These are phyloP conservation scores for Australoheros facetus DNA, from an alignment of 2,797 vertebrate species.

Conservation along the genomic window DNA sequence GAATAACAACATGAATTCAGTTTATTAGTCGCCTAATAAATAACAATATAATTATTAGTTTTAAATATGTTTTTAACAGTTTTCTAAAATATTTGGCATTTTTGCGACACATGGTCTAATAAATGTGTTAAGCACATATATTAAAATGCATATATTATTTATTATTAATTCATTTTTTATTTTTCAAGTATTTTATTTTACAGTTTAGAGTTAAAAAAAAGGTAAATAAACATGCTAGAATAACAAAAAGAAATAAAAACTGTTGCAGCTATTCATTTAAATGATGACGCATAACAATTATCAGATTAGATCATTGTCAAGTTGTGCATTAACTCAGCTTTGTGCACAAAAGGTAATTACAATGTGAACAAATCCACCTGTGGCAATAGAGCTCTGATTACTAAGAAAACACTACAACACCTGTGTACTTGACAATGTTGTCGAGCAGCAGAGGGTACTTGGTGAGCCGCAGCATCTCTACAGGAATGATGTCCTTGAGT, in stretches of 20 bases:
- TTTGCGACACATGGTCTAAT: neutral
- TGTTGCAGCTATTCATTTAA: neutral
- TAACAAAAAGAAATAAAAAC: neutral
- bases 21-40: too few relatives aligned
- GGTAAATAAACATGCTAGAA: neutral
- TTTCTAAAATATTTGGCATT: neutral
- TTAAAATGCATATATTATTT: too few relatives aligned
- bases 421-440: slow-evolving; percentile 96
- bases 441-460: slow-evolving; percentile 97
- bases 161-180: too few relatives aligned
- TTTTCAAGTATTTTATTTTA: neutral
- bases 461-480: slow-evolving; percentile 95
- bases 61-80: too few relatives aligned
- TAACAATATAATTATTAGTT: too few relatives aligned
- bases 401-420: slow-evolving; percentile 68
- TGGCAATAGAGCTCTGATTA: neutral
- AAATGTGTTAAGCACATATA: neutral
- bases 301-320: neutral
- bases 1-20: too few relatives aligned
- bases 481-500: slow-evolving; percentile 98
- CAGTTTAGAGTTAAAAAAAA: neutral
- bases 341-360: neutral
- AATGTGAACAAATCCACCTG: slow-evolving; percentile 14
- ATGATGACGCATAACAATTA: neutral
- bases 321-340: neutral